Base-by-base conservation (phyloP, 2,113 vertebrate genomes). In the Macquaria australasica region DNA sequence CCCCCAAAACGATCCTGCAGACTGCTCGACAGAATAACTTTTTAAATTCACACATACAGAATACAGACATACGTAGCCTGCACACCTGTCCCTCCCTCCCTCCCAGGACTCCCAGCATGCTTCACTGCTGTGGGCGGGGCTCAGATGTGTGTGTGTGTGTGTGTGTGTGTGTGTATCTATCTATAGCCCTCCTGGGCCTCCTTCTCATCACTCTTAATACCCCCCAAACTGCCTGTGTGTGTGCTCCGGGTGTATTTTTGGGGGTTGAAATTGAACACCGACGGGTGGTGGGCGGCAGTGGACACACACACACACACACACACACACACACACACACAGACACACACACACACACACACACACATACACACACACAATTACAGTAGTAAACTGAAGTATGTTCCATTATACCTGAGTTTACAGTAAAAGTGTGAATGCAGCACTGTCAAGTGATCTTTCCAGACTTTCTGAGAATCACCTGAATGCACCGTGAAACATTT, bases 51-150 rank as follows among this genome's bases (percentile, higher is more conserved):
- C 28, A 31, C 28, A 31, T 31, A 31, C 28, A 31, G 28, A 31
- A 31, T 2, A 31, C 28, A 31, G 28, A 31, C 28, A 31, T 31
- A 31, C 28, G 1, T 1, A 31, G 28, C 28, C 84, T 66, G 20
- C 58, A 81, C 91, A 94, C 92, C 91, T 94, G 92, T 92, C 86
- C 77, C 60, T 37, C 70, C 48, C 43, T 4, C 39, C 77, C 58
- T 48, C 51, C 28, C 63, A 69, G 69, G 37, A 62, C 74, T 86
- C 89, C 90, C 89, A 86, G 87, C 87, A 88, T 92, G 87, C 91
- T 51, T 88, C 59, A 6, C 31, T 83, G 84, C 63, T n/a, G 78
- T 37, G 78, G 69, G 83, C 4, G n/a, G 79, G 76, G 81, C 62
- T 75, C 76, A 25, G 53, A 56, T 77, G 28, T 82, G 58, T 85